A percentile compares a stretch with the other conserved stretches of the same genome.
Conservation (phyloP, 2,888 invertebrate species). For the Volucella inanis region DNA sequence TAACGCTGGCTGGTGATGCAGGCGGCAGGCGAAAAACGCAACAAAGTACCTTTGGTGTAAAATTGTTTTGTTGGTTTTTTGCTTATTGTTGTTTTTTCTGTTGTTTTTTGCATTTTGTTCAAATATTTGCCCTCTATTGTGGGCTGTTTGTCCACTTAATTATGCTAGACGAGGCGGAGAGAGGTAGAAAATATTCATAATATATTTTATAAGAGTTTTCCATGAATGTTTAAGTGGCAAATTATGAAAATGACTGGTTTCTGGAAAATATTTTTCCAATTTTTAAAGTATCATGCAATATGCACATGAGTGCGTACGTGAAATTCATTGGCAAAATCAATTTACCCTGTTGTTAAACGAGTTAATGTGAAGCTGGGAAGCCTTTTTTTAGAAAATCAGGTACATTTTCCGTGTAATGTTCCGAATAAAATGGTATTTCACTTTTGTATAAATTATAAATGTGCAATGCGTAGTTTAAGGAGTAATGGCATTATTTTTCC, state of each 20-base stretch:
- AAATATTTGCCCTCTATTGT: conserved; percentile 42
- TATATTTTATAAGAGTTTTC: conserved; percentile 67
- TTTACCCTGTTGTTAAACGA: conserved; percentile 26
- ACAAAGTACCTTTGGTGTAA: conserved; percentile 69
- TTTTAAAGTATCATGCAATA: conserved; percentile 31
- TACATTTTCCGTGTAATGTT: conserved; percentile 14
- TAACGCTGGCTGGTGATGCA: conserved; percentile 24
- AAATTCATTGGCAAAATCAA: conserved; percentile 48
- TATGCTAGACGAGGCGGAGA: conserved; percentile 21
- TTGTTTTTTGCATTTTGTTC: conserved; percentile 15
- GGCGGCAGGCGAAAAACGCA: conserved; percentile 40
- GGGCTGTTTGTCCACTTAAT: conserved; percentile 62
- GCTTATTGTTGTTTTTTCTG: conserved; percentile 35
- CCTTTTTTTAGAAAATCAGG: conserved; percentile 26
- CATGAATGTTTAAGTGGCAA: conserved; percentile 69
- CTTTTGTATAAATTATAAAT: conserved; percentile 28
- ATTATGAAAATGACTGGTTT: conserved; percentile 68
- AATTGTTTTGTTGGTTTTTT: conserved; percentile 57
- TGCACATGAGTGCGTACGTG: conserved; percentile 39
- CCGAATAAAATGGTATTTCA: conserved; percentile 13
- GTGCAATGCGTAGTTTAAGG: conserved; percentile 2
- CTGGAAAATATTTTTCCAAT: conserved; percentile 49
- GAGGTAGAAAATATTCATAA: conserved; percentile 58
- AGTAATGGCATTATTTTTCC: not conserved
- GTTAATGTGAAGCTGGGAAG: not conserved